Percentiles rank a stretch among this genome's conserved stretches.
Conservation (phyloP, 2,113 vertebrate genomes). For the Galeopterus variegatus region DNA sequence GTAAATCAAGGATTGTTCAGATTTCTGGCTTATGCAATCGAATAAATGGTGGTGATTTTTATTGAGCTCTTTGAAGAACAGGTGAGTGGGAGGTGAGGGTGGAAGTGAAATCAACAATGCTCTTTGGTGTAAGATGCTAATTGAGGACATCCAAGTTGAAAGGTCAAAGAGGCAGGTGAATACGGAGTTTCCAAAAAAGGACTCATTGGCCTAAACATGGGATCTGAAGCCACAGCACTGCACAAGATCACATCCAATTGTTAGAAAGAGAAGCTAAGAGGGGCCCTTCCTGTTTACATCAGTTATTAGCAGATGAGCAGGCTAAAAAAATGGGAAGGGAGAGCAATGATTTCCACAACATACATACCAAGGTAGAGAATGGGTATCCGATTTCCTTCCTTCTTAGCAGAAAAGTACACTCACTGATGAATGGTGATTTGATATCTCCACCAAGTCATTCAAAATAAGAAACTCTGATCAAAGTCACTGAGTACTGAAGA, state of each 20-base stretch:
- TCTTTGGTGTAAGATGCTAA: slow-evolving; percentile 35
- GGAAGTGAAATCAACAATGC: background rate
- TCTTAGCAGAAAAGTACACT: slow-evolving; percentile 14
- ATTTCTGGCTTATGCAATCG: background rate
- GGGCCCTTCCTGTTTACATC: background rate
- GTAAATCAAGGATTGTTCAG: background rate
- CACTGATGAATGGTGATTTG: background rate
- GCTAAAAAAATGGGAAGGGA: background rate
- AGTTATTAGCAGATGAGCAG: background rate
- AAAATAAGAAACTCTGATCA: background rate
- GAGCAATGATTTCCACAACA: background rate
- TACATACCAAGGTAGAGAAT: background rate
- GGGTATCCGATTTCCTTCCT: background rate
- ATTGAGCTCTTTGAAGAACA: background rate
- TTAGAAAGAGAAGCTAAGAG: background rate
- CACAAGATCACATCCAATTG: background rate
- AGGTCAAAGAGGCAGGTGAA: background rate
- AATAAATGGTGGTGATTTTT: background rate
- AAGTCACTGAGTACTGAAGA: background rate
- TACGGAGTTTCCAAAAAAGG: background rate
- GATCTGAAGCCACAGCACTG: background rate
- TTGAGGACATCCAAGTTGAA: background rate
- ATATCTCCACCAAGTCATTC: background rate
- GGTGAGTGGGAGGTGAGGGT: background rate
- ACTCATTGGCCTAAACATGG: background rate